Base-by-base conservation (phyloP, 1,140 invertebrate genomes). In the Drosophila bipectinata region DNA sequence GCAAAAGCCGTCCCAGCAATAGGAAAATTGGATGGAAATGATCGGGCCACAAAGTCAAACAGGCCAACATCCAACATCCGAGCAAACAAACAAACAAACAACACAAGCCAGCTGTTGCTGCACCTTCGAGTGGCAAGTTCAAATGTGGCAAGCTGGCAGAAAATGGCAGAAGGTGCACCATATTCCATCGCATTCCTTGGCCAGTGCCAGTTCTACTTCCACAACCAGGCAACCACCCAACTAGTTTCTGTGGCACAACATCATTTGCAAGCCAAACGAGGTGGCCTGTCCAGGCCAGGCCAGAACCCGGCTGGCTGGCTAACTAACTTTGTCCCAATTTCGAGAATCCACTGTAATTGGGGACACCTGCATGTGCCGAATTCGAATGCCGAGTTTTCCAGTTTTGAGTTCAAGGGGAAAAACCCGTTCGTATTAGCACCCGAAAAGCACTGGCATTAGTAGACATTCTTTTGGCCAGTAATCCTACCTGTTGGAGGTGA, bases 321-420 rank as follows among this genome's bases (percentile, higher is more conserved):
- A 80, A 72, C 79, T 78, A 87, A 71, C 82, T 71, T 76, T 82
- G 82, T 83, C 80, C 80, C 76, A 83, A 79, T 83, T 83, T 71
- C 64, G 14, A 72, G 72, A 72, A 76, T 58, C 67, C 61, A 55
- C 37, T 55, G 75, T 88, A 88, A 88, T 88, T 88, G 84, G 83
- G 83, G 84, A 88, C 84, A 88, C 83, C 83, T 89, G 83, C 83
- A 88, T 89, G 83, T 72, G 72, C 83, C 79, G 71, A 88, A 88
- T 83, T 88, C 79, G 18, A 18, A 18, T 18, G 18, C 18, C 18
- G 51, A 72, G 73, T 62, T 71, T 69, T 71, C 64, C 66, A 71
- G 53, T 77, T 75, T 77, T 24, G 60, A 63, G 30, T 49, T 55
- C 48, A 75, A 37, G 53, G 39, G 47, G 32, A 59, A 85, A 85